Evolutionary conservation across 2,888 invertebrate species (phyloP), one percentile per base, ranked within the genome.

Genomic region (Isotomurus palustris): DNA sequence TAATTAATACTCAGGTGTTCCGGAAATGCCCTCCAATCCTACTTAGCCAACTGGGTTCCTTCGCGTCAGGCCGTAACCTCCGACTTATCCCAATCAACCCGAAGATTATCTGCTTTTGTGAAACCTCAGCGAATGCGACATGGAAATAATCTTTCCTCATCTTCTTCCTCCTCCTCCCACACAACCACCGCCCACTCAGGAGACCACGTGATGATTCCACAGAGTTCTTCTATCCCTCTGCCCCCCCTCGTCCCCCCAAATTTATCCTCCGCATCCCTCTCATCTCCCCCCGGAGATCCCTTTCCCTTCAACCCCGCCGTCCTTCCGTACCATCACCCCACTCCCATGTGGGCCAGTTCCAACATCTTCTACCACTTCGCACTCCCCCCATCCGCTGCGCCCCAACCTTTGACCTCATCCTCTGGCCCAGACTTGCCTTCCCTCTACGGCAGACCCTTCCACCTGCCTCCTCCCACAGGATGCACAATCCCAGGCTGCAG

Each of bases 341-440:
- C 70, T 17, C 68, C 68, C 17, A 61, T 68, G 65, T 68, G 68
- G 68, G 68, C 67, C 1, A 67, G 67, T 60, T 68, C 68, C 14
- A 70, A 70, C 28, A 66, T 70, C 2, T 70, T 70, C 38, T 70
- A 70, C 38, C 70, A 70, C 44, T 70, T 70, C 62, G 68, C 68
- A 19, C 60, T 70, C 1, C 68, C 70, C 14, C 67, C 58, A 12
- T 50, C 43, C n/a, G 55, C 63, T 5, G 47, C 66, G 21, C 57
- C 60, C n/a, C 54, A 45, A 17, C 32, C 63, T n/a, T 38, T 53
- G 2, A n/a, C 45, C 14, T 41, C 48, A 6, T 50, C 56, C 6
- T 45, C 55, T 21, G 25, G 48, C 25, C 40, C 52, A 8, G 49
- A 53, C 28, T 44, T 38, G 3, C 14, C 47, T 22, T 10, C 36